A percentile compares a stretch with the other conserved stretches of the same genome.
Evolutionary conservation across 2,113 vertebrate species (phyloP).

Genomic region (Myiozetetes cayanensis): DNA sequence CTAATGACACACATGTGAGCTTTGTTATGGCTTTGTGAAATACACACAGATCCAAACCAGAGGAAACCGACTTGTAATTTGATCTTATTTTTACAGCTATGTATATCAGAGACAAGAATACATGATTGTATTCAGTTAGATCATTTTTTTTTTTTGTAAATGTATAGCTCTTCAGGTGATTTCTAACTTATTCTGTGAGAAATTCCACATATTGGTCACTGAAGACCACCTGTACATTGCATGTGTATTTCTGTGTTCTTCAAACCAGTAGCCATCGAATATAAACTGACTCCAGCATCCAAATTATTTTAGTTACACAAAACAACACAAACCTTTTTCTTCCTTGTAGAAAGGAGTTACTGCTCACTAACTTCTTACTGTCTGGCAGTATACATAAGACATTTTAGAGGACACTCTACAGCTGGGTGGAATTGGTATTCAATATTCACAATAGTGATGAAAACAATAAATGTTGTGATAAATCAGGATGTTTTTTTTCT

Average conservation of each 20-base stretch:
- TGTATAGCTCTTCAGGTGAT: neutral
- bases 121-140: neutral
- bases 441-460: neutral
- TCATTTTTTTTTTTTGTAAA: neutral
- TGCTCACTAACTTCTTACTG: neutral
- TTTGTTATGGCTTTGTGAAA: neutral
- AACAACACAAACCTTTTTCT: neutral
- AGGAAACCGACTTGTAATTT: neutral
- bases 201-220: neutral
- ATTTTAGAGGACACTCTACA: neutral
- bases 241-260: neutral
- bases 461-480: neutral
- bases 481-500: neutral
- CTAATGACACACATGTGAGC: neutral
- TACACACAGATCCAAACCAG: neutral
- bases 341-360: neutral
- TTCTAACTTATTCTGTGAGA: neutral
- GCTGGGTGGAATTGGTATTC: neutral
- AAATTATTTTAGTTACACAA: neutral
- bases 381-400: neutral
- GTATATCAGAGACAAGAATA: neutral
- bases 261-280: neutral
- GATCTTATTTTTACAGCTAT: neutral
- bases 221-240: neutral
- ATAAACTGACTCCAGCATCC: neutral